phyloP scores from a whole-genome alignment of 2,888 invertebrate species.

The Anticlea derivata region DNA sequence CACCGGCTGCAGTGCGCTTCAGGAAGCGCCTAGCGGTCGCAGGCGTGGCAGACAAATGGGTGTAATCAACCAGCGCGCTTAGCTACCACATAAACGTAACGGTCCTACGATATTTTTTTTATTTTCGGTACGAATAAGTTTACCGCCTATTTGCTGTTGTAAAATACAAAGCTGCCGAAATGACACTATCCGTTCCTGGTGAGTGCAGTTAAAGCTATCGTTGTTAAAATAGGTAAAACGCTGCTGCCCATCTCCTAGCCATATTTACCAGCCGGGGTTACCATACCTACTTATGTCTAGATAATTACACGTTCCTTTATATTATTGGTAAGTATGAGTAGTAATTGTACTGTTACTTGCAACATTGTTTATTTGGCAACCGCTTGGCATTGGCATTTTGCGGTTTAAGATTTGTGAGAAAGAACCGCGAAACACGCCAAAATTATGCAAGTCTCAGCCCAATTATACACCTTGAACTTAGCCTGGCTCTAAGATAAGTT shows the following conservation, averaged over 20 bases:
- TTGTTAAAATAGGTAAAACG: no score
- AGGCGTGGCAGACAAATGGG: conserved; percentile 49
- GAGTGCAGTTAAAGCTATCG: no score
- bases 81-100: conserved; percentile 4
- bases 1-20: conserved; percentile 23
- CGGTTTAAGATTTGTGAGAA: conserved; percentile 12
- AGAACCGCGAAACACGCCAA: conserved; percentile 10
- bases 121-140: no score
- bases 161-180: no score
- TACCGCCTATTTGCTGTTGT: background rate
- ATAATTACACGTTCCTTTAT: no score
- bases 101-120: no score
- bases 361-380: conserved; percentile 19
- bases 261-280: no score
- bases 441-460: conserved; percentile 13
- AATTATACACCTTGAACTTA: conserved; percentile 21
- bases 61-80: conserved; percentile 50
- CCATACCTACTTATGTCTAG: no score
- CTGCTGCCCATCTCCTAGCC: no score
- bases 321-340: background rate
- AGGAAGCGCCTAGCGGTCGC: conserved; percentile 35
- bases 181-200: no score
- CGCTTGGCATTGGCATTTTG: conserved; percentile 35
- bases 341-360: background rate
- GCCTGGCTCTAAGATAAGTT: conserved; percentile 29